Evolutionary conservation across 2,113 vertebrate genomes (phyloP).

Genomic region (Catharus fuscescens): DNA sequence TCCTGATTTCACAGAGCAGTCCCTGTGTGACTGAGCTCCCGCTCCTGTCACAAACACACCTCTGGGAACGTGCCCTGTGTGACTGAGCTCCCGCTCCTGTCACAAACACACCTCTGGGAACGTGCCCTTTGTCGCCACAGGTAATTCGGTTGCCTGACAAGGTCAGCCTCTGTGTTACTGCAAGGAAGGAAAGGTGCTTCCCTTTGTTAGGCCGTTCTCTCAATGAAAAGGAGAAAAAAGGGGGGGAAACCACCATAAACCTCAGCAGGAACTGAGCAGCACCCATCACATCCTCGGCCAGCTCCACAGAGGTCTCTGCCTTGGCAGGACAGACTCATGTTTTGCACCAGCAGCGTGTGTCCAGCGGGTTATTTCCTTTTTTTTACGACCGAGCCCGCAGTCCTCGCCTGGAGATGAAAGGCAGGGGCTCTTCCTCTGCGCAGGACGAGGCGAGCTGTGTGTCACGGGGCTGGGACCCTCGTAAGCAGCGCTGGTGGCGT

Average conservation of each 20-base stretch:
- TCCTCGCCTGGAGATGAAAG: not conserved
- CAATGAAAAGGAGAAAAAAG: not conserved
- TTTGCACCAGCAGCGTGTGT: not conserved
- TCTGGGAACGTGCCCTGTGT: not conserved
- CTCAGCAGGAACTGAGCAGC: not conserved
- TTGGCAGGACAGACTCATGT: not conserved
- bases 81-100: not conserved
- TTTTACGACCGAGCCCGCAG: not conserved
- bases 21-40: fast-evolving
- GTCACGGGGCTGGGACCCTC: not conserved
- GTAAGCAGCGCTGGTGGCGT: not conserved
- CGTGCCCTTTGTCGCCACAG: not conserved
- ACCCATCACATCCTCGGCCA: not conserved
- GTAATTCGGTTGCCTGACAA: fast-evolving
- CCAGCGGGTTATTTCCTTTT: not conserved
- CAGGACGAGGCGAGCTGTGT: not conserved
- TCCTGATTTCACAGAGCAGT: not conserved
- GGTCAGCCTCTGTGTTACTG: not conserved
- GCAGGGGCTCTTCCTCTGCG: conserved; percentile 7
- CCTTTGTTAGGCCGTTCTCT: not conserved
- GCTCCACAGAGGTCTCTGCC: not conserved
- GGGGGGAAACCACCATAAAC: fast-evolving
- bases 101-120: not conserved
- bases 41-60: not conserved
- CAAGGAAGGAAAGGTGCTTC: not conserved